These are phyloP conservation scores for Oreochromis grahami DNA, from an alignment of 2,797 vertebrate species.

Conservation along the genomic window DNA sequence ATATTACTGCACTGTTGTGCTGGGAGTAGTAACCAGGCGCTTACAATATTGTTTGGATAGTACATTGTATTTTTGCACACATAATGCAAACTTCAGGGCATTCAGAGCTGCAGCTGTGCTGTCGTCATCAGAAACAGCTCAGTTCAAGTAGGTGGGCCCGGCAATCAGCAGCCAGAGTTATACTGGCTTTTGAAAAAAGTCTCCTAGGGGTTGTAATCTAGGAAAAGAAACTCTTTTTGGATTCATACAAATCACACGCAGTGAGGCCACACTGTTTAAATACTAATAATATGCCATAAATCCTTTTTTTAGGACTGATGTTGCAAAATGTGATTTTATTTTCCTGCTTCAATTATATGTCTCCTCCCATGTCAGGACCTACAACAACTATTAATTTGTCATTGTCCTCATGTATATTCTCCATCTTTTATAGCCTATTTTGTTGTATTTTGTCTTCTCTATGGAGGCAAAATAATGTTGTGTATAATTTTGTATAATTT, in stretches of 20 bases:
- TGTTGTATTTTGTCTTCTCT: background rate
- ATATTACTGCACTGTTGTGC: background rate
- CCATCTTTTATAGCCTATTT: background rate
- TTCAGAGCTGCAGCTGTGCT: background rate
- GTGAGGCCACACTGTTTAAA: background rate
- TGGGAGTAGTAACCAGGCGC: background rate
- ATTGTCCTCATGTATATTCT: background rate
- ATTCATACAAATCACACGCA: background rate
- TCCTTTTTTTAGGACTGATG: background rate
- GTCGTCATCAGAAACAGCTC: background rate
- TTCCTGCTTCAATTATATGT: background rate
- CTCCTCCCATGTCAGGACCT: background rate
- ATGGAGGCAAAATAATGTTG: background rate
- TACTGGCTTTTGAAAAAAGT: background rate
- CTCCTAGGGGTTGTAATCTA: background rate
- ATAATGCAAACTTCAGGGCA: background rate
- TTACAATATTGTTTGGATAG: background rate
- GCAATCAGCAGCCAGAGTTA: background rate
- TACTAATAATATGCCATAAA: background rate
- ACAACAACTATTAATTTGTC: background rate
- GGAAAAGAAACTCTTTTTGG: background rate
- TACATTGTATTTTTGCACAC: too few species aligned
- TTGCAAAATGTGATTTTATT: background rate
- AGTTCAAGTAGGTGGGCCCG: background rate
- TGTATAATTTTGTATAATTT: background rate